Evolutionary conservation across 2,888 invertebrate species (phyloP), one percentile per base, ranked within the genome.

Genomic region (Mythimna albipuncta): DNA sequence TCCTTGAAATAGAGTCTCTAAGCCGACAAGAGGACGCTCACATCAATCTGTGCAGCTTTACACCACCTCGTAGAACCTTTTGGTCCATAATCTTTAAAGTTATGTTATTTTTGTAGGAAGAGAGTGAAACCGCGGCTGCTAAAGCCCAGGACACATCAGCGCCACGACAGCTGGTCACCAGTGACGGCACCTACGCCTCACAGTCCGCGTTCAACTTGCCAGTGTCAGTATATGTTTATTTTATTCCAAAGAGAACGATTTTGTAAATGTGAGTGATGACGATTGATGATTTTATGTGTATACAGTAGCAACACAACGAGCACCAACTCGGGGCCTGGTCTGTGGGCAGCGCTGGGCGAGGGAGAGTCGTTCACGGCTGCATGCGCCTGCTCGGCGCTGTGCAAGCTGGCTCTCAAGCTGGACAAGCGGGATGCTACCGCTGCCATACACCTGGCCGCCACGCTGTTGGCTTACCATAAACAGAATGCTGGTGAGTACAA

Each of bases 111-210:
- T 38, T 41, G 32, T 26, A 88, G 81, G 84, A 92, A 67, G 88
- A 91, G 67, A 85, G 91, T 16, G 90, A 91, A 38, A 64, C 77
- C 5, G 52, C 77, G 3, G 75, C 85, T 21, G 78, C 87, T 11
- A 90, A 92, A 66, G 77, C 82, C 0, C 81, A 73, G n/a, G 93
- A 93, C 65, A 82, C 84, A 0, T 84, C 92, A 2, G 93, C 95
- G 2, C 92, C 94, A 35, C 97, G 97, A 50, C 98, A 98, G 87
- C 95, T 99, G 75, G 99, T 99, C 58, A 99, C 99, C 62, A 99
- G 99, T 52, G 99, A 99, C 96, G 99, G 99, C 32, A 99, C 99
- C 0, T 99, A 99, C 94, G 99, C 99, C 41, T 98, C 99, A 6
- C 99, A 99, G 95, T 99, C 99, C 82, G 99, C 99, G 58, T 99